Percentiles rank a stretch among this genome's conserved stretches.
phyloP scores from a whole-genome alignment of 2,888 invertebrate species.

The Caenorhabditis uteleia region DNA sequence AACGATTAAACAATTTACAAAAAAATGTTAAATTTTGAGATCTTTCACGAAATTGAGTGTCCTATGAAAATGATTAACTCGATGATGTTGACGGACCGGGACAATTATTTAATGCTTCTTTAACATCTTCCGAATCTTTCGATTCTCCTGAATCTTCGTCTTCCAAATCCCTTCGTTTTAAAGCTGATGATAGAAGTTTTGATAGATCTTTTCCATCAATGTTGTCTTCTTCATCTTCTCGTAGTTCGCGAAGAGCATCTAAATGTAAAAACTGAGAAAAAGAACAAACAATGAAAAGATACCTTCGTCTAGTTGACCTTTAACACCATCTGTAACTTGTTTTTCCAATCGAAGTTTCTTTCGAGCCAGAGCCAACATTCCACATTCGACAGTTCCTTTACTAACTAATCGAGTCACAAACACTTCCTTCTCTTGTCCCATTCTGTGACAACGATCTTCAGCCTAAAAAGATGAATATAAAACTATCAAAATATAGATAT shows the following conservation, averaged over 20 bases:
- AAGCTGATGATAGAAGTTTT: slow-evolving; percentile 37
- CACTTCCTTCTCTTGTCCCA: slow-evolving; percentile 73
- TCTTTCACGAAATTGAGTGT: too few relatives aligned
- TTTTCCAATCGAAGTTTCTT: slow-evolving; percentile 89
- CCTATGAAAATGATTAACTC: too few relatives aligned
- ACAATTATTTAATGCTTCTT: too few relatives aligned
- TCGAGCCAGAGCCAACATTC: slow-evolving; percentile 86
- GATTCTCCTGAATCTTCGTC: slow-evolving; percentile 29
- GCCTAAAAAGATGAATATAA: slow-evolving; percentile 75
- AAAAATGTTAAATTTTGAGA: too few relatives aligned
- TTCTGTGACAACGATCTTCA: slow-evolving; percentile 77
- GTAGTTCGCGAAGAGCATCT: slow-evolving; percentile 8
- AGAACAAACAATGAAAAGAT: too few relatives aligned
- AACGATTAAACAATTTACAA: too few relatives aligned
- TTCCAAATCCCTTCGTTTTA: slow-evolving; percentile 23
- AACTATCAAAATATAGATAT: background rate
- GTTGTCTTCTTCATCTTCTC: slow-evolving; percentile 29
- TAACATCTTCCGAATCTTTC: too few relatives aligned
- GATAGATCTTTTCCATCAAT: slow-evolving; percentile 22
- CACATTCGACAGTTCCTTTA: slow-evolving; percentile 76
- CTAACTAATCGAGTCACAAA: slow-evolving; percentile 84
- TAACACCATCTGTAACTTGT: slow-evolving; percentile 77
- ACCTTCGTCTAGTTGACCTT: slow-evolving; percentile 46
- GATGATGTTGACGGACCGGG: too few relatives aligned
- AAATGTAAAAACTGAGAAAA: background rate